Base-by-base conservation (phyloP, 2,113 vertebrate genomes). In the Ondatra zibethicus region DNA sequence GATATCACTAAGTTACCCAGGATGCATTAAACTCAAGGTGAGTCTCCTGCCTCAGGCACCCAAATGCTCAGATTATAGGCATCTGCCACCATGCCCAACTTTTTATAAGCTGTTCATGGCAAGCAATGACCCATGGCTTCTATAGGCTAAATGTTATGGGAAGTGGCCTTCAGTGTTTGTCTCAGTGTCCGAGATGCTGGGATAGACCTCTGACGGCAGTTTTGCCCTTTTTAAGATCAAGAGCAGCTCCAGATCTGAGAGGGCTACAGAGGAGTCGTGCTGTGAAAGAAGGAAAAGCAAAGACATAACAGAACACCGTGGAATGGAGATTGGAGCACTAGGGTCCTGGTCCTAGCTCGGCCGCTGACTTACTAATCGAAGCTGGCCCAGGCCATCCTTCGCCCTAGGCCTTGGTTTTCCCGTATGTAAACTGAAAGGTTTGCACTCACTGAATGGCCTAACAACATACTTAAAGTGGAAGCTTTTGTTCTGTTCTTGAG, bases 221-320 rank as follows among this genome's bases (percentile, higher is more conserved):
- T 98, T 98, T 98, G 96, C 98, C 96, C 96, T 88, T 98, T 97
- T 97, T 88, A 96, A 97, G 70, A 97, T 96, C 96, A 36, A 95
- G 36, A 3, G 93, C 96, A 92, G 17, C 91, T 94, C 36, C 63
- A 75, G 31, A 25, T 95, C 91, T 81, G 23, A 39, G 31, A 92
- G 27, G 31, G 29, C 39, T 89, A n/a, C 63, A 89, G 5, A 66
- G 33, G 33, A 36, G 52, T 58, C 55, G 5, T 8, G 29, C 58
- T 9, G 25, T 84, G 52, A 58, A 58, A 73, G 39, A 36, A 27
- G n/a, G 29, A 23, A 52, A 70, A 88, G 25, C 63, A 52, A 70
- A 70, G 47, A 5, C 11, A 58, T 11, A 55, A 17, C 76, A 66
- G 65, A 82, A 45, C 9, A 92, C 61, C 9, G 6, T 82, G 11